phyloP scores from a whole-genome alignment of 1,140 invertebrate species.

The Chrysomallon squamiferum region DNA sequence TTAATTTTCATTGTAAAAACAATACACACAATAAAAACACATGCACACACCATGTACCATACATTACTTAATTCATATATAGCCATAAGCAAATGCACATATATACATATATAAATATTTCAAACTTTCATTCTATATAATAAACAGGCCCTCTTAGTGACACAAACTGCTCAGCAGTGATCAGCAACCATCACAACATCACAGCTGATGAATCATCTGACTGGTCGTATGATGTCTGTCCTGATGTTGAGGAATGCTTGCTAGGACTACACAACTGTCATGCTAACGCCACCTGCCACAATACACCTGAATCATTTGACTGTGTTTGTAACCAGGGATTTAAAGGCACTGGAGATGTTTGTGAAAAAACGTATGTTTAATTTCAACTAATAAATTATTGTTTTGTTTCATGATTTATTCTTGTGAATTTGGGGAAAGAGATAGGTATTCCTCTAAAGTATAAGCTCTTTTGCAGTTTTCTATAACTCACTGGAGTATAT shows the following conservation, averaged over 20 bases:
- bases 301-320: constrained; percentile 87
- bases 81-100: too few species aligned
- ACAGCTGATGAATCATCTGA: constrained; percentile 63
- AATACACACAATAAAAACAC: too few species aligned
- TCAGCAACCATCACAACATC: constrained; percentile 28
- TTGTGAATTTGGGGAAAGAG: neutral
- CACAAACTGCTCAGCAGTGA: constrained; percentile 30
- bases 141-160: constrained; percentile 32
- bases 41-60: too few species aligned
- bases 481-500: too few species aligned
- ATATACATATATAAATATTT: too few species aligned
- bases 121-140: too few species aligned
- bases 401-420: neutral
- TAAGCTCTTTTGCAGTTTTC: too few species aligned
- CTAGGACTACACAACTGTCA: constrained; percentile 88
- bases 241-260: constrained; percentile 92
- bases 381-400: neutral
- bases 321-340: constrained; percentile 83
- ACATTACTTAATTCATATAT: too few species aligned
- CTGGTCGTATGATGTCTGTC: constrained; percentile 92
- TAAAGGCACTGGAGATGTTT: constrained; percentile 80
- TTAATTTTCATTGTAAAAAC: too few species aligned
- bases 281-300: constrained; percentile 86
- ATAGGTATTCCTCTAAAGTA: too few species aligned
- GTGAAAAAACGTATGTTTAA: constrained; percentile 77